Evolutionary conservation across 2,113 vertebrate genomes (phyloP), one percentile per base, ranked within the genome.

Genomic region (Micronycteris hirsuta): DNA sequence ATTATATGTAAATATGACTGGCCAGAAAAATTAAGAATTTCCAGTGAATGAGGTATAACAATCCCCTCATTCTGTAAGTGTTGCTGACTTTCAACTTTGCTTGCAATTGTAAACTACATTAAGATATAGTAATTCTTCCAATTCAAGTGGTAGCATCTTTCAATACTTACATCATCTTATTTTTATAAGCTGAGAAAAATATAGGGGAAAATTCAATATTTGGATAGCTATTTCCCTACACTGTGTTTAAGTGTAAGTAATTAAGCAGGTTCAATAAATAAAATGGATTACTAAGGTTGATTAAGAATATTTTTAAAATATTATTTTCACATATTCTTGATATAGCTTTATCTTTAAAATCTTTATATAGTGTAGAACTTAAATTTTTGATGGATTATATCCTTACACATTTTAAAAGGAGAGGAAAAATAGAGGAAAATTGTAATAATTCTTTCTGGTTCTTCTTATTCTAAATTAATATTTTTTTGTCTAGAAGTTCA

Each of bases 381-480:
- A 20, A 77, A 33, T 47, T 77, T 81, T 82, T 85, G 19, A 31
- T 89, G n/a, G 20, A 71, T 19, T 49, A 2, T 45, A 43, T 86
- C 31, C 10, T 94, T 89, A 26, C 4, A 68, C 3, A 61, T 82
- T 92, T 83, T 80, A 92, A 49, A 41, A 78, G 31, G 10, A 91
- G 15, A 91, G 13, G 74, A 84, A 31, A 82, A 93, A 74, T 82
- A 61, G 61, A 78, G 49, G 74, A 86, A 89, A 89, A 10, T 81
- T 82, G 19, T 78, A 93, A 61, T 82, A 90, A 93, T 91, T 91
- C 10, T 83, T 93, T 61, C 38, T 93, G 49, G 0, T 81, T 91
- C n/a, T 88, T 94, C 5, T 17, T 84, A 78, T 67, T 82, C n/a
- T 91, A 77, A 96, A 91, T 61, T 91, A 19, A 24, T 78, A 61